Evolutionary conservation across 1,140 invertebrate species (phyloP).

Genomic region (Ctenoplectra terminalis): DNA sequence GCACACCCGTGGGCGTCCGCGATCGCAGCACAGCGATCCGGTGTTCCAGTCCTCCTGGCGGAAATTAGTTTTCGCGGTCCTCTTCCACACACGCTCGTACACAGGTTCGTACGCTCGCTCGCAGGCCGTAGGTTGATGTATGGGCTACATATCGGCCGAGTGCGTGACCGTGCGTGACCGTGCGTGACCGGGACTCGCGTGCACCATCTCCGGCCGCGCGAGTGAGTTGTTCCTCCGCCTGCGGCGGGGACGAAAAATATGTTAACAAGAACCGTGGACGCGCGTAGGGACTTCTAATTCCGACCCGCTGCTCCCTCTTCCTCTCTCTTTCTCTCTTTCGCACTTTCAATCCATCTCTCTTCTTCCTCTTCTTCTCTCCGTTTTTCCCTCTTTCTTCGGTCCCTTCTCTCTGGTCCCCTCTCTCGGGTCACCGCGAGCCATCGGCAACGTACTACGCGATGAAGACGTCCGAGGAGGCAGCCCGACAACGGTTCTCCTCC

Average conservation of each 20-base stretch:
- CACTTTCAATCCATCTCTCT: too few relatives aligned
- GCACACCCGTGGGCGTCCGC: not conserved
- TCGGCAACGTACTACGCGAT: slow-evolving; percentile 29
- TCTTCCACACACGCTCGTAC: not conserved
- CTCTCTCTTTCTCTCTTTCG: not conserved
- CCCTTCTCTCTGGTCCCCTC: not conserved
- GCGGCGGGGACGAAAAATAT: slow-evolving; percentile 64
- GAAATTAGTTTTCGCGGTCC: slow-evolving; percentile 48
- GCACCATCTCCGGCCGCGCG: slow-evolving; percentile 41
- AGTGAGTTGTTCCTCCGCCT: slow-evolving; percentile 56
- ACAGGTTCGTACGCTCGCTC: not conserved
- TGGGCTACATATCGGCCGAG: slow-evolving; percentile 57
- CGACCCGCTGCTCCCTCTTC: not conserved
- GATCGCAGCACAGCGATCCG: too few relatives aligned
- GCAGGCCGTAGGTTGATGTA: slow-evolving; percentile 48
- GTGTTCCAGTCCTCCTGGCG: slow-evolving; percentile 5
- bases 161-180: slow-evolving; percentile 67
- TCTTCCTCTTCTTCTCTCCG: slow-evolving; percentile 5
- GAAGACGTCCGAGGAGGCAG: slow-evolving; percentile 40
- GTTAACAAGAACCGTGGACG: slow-evolving; percentile 66
- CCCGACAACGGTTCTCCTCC: slow-evolving; percentile 40
- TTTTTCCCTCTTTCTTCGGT: not conserved
- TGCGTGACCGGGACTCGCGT: slow-evolving; percentile 65
- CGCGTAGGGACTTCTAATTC: slow-evolving; percentile 60
- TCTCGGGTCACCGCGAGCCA: slow-evolving; percentile 28